These are phyloP conservation scores for Psylliodes chrysocephalus DNA, from an alignment of 2,888 invertebrate species.

Conservation along the genomic window DNA sequence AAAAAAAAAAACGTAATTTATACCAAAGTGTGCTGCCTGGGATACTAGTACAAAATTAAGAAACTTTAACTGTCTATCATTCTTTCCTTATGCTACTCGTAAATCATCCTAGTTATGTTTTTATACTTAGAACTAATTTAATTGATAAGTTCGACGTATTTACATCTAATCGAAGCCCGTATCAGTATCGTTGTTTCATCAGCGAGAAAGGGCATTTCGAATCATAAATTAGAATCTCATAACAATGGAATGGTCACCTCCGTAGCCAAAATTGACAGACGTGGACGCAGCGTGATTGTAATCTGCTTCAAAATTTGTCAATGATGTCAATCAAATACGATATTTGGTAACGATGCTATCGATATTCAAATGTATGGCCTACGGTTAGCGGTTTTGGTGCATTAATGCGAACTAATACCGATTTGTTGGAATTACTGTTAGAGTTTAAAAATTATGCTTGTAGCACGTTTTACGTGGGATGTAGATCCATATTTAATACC, in stretches of 20 bases:
- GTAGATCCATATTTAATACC: too few relatives aligned
- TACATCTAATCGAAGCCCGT: not conserved
- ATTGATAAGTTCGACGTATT: not conserved
- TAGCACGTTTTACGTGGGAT: too few relatives aligned
- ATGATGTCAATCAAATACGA: conserved; percentile 21
- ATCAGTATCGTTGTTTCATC: not conserved
- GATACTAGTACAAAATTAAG: too few relatives aligned
- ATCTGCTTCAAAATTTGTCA: conserved; percentile 26
- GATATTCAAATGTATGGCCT: conserved; percentile 11
- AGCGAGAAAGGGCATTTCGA: not conserved
- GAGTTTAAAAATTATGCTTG: not conserved
- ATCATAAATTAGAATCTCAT: conserved; percentile 20
- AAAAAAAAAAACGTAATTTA: too few relatives aligned
- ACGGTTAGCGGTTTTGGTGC: not conserved
- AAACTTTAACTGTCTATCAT: too few relatives aligned
- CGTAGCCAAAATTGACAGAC: conserved; percentile 19
- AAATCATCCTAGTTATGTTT: too few relatives aligned
- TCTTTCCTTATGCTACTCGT: too few relatives aligned
- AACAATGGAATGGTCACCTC: conserved; percentile 16
- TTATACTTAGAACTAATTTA: not conserved
- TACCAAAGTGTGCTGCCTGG: too few relatives aligned
- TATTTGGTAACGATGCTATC: conserved; percentile 18
- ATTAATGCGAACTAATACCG: not conserved
- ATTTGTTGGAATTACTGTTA: conserved; percentile 2
- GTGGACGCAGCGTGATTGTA: conserved; percentile 6